Percentiles rank a stretch among this genome's conserved stretches.
Conservation (phyloP, 37 sponge, comb jelly and placozoan species). For the Mnemiopsis leidyi region DNA sequence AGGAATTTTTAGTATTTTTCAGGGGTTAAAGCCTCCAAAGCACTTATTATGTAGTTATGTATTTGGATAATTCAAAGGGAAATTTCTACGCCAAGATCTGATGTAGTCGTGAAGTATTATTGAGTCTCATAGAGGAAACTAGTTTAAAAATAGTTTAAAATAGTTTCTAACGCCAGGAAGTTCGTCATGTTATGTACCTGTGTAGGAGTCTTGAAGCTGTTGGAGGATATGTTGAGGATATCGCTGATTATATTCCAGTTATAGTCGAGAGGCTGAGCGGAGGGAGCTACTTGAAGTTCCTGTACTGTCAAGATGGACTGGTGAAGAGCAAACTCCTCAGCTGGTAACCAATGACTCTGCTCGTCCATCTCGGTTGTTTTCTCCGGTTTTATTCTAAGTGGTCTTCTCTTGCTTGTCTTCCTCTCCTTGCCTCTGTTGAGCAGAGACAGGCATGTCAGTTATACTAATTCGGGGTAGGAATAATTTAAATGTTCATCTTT, state of each 20-base stretch:
- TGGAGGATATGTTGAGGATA: conserved; percentile 70
- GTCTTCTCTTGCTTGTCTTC: conserved; percentile 26
- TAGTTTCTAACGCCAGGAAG: no score
- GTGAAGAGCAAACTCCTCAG: conserved; percentile 57
- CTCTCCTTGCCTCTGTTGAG: conserved; percentile 35
- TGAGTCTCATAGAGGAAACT: no score
- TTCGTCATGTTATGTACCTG: no score
- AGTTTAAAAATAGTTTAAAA: no score
- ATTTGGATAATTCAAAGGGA: no score
- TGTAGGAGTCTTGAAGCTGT: conserved; percentile 72
- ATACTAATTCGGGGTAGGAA: no score
- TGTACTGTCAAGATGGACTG: conserved; percentile 42
- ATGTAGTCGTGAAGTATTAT: no score
- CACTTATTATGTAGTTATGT: no score
- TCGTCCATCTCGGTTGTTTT: neutral
- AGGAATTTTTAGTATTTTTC: neutral
- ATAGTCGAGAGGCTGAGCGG: neutral
- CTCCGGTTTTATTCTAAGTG: conserved; percentile 44
- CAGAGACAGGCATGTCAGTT: no score
- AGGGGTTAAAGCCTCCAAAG: no score
- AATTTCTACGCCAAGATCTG: no score
- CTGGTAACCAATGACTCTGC: conserved; percentile 52
- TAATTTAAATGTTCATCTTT: no score
- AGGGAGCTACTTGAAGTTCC: conserved; percentile 39
- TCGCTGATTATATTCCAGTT: conserved; percentile 90